These are phyloP conservation scores for Agapetus fuscipes DNA, from an alignment of 2,888 invertebrate species.

Conservation along the genomic window DNA sequence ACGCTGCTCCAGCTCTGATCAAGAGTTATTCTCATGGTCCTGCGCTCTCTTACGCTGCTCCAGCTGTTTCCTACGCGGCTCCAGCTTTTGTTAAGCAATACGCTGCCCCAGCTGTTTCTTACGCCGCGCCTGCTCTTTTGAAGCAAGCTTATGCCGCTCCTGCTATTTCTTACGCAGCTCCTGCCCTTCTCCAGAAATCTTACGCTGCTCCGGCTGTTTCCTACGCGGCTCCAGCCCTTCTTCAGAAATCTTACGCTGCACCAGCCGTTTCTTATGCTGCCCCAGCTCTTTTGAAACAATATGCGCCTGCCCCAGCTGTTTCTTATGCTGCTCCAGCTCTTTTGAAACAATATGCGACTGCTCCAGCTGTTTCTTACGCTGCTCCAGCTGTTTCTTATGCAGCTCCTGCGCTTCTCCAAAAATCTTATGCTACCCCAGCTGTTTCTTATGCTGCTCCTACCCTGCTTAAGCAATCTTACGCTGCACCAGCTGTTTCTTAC, in stretches of 20 bases:
- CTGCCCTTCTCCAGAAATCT: slow-evolving; percentile 23
- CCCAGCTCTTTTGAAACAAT: slow-evolving; percentile 25
- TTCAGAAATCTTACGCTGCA: slow-evolving; percentile 6
- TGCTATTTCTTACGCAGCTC: slow-evolving; percentile 6
- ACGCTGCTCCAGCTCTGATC: slow-evolving; percentile 14
- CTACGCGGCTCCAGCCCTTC: slow-evolving; percentile 4
- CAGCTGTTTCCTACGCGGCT: slow-evolving; percentile 13
- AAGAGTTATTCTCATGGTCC: slow-evolving; percentile 3
- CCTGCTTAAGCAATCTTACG: too few relatives aligned
- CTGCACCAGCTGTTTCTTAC: slow-evolving; percentile 1
- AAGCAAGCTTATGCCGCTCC: slow-evolving; percentile 24
- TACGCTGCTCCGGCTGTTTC: slow-evolving; percentile 22
- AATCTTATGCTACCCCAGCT: too few relatives aligned
- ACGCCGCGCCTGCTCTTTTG: slow-evolving; percentile 24
- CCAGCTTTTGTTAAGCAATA: slow-evolving; percentile 16
- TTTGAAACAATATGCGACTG: slow-evolving; percentile 21
- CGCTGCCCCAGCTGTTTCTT: slow-evolving; percentile 21
- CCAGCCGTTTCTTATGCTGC: slow-evolving; percentile 24
- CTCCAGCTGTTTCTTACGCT: too few relatives aligned
- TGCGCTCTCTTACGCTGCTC: slow-evolving; percentile 16
- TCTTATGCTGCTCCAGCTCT: slow-evolving; percentile 31
- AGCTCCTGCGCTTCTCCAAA: too few relatives aligned
- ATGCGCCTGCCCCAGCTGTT: slow-evolving; percentile 19
- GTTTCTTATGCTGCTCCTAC: too few relatives aligned
- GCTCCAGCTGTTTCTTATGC: too few relatives aligned